Base-by-base conservation (phyloP, 2,888 invertebrate species). In the Chloroclysta siterata region DNA sequence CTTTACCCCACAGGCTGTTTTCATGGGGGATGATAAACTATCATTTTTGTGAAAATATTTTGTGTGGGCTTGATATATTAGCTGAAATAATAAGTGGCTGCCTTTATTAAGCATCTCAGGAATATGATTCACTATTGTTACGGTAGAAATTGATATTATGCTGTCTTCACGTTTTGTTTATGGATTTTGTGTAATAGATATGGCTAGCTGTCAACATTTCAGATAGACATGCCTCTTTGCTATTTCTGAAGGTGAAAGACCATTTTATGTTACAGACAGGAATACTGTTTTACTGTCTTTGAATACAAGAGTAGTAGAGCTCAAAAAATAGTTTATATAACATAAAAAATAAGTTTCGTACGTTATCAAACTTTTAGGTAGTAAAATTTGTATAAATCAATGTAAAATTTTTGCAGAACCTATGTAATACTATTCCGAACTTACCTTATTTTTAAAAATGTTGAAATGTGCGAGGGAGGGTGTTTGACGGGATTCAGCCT, bases 21-120 rank as follows among this genome's bases (percentile, higher is more conserved):
- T 66, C 62, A 68, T 63, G 71, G 64, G 62, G 60, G 68, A 69
- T 71, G 70, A 70, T 70, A 66, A 66, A 72, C 71, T 69, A 71
- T 57, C 63, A 63, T 63, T 60, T 55, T 60, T 59, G 55, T 66
- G 60, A 63, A 66, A 71, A 69, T 61, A 71, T 71, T 68, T 65
- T 69, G 66, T 66, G 44, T 22, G 47, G 57, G 60, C 28, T 53
- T 60, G 60, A 65, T 60, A 57, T 60, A 65, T 65, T 65, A 62
- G 51, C 58, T 58, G 29, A 53, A 61, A 65, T 61, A 61, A 61
- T 62, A 62, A 51, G 53, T 53, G 14, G 56, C 57, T 13, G 46
- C 55, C 46, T 53, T 65, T 60, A 65, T 56, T 53, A 60, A 36
- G 44, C 8, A 15, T 50, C 10, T 52, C 48, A 46, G 50, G 56